A percentile compares a stretch with the other conserved stretches of the same genome.
These are phyloP conservation scores for Scopus umbretta DNA, from an alignment of 2,113 vertebrate species.

Conservation along the genomic window DNA sequence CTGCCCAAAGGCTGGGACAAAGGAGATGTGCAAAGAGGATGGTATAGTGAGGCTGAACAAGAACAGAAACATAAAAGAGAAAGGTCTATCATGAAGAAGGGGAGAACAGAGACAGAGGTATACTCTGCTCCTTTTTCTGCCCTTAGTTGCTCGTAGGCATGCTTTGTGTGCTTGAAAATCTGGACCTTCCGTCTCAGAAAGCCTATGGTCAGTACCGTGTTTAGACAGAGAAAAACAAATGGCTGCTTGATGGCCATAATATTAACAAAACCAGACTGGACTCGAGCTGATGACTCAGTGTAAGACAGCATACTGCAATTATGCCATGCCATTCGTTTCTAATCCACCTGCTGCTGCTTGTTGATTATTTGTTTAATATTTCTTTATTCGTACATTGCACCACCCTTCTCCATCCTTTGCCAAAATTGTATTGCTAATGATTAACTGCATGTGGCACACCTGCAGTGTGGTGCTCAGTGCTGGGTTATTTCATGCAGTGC, in stretches of 20 bases:
- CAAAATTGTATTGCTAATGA: neutral
- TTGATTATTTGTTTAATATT: neutral
- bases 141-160: neutral
- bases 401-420: neutral
- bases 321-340: neutral
- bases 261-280: neutral
- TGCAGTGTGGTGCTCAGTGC: neutral
- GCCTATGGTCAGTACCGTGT: neutral
- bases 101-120: neutral
- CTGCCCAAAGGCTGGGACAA: neutral
- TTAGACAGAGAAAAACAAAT: neutral
- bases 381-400: neutral
- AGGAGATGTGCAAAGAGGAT: neutral
- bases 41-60: neutral
- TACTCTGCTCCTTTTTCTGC: neutral
- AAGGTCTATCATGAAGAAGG: neutral
- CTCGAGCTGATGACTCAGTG: neutral
- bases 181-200: neutral
- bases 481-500: neutral
- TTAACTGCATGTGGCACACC: neutral
- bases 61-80: neutral
- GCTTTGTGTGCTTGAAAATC: neutral
- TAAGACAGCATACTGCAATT: neutral
- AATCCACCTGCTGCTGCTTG: neutral
- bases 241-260: neutral